These are phyloP conservation scores for Nephotettix cincticeps DNA, from an alignment of 1,140 invertebrate species.

Conservation along the genomic window DNA sequence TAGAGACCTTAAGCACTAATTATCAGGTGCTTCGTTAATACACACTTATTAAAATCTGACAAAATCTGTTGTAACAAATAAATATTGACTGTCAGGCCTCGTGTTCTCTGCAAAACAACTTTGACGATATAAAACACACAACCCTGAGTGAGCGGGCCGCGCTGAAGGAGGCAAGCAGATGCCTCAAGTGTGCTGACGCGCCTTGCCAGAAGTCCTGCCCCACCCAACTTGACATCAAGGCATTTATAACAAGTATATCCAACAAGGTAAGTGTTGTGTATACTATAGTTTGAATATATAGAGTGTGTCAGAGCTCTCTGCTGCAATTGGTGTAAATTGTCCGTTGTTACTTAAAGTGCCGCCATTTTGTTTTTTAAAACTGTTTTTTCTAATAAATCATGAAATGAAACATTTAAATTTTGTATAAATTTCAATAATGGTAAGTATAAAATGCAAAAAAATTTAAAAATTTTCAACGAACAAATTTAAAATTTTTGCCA, in stretches of 20 bases:
- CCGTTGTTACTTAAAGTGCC: too few species aligned
- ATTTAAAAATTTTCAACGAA: too few species aligned
- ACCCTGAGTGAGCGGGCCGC: constrained; percentile 94
- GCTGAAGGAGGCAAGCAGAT: constrained; percentile 85
- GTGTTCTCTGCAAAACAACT: constrained; percentile 79
- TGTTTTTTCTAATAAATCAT: too few species aligned
- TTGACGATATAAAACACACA: constrained; percentile 97
- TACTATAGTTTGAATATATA: too few species aligned
- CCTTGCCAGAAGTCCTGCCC: constrained; percentile 98
- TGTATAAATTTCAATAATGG: too few species aligned
- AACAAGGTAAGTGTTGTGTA: constrained; percentile 74
- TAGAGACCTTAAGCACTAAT: constrained; percentile 2
- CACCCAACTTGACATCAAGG: constrained; percentile 95
- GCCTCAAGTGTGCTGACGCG: constrained; percentile 96
- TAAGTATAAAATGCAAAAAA: too few species aligned
- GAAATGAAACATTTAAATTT: too few species aligned
- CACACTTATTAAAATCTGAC: not conserved
- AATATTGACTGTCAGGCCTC: constrained; percentile 57
- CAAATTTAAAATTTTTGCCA: too few species aligned
- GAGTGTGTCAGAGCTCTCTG: too few species aligned
- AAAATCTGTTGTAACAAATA: too few species aligned
- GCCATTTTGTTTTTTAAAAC: too few species aligned
- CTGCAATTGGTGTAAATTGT: too few species aligned
- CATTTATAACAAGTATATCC: constrained; percentile 94
- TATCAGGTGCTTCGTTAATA: not conserved